A percentile compares a stretch with the other conserved stretches of the same genome.
phyloP scores from a whole-genome alignment of 2,888 invertebrate species.

The Neria commutata region DNA sequence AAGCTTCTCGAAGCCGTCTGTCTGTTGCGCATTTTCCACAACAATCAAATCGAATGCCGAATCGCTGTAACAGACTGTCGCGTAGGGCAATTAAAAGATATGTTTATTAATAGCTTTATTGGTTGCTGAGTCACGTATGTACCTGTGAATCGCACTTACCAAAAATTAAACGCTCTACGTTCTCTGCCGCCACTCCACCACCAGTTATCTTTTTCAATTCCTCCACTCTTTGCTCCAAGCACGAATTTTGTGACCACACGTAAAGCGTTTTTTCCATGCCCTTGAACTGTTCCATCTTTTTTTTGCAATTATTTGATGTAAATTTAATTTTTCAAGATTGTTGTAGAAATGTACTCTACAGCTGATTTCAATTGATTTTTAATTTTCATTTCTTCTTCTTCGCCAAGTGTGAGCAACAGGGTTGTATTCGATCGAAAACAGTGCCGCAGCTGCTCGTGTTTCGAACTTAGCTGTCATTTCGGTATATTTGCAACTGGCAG shows the following conservation, averaged over 20 bases:
- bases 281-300: slow-evolving; percentile 57
- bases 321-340: too few relatives aligned
- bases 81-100: slow-evolving; percentile 21
- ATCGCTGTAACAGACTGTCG: too few relatives aligned
- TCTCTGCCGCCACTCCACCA: slow-evolving; percentile 67
- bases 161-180: slow-evolving; percentile 67
- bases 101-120: too few relatives aligned
- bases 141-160: slow-evolving; percentile 62
- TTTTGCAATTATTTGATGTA: too few relatives aligned
- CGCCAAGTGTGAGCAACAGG: too few relatives aligned
- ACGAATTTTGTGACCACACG: slow-evolving; percentile 66
- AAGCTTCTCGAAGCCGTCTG: slow-evolving; percentile 65
- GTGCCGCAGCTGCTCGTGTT: not conserved
- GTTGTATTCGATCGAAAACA: not conserved
- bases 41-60: slow-evolving; percentile 70
- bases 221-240: slow-evolving; percentile 64
- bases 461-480: not conserved
- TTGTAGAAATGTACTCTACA: too few relatives aligned
- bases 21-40: slow-evolving; percentile 53
- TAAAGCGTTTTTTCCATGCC: slow-evolving; percentile 65
- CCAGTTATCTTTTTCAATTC: slow-evolving; percentile 63
- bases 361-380: too few relatives aligned
- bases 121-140: slow-evolving; percentile 39
- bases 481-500: slow-evolving; percentile 19
- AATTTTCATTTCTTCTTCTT: too few relatives aligned